These are phyloP conservation scores for Pyrgilauda ruficollis DNA, from an alignment of 2,113 vertebrate species.

Conservation along the genomic window DNA sequence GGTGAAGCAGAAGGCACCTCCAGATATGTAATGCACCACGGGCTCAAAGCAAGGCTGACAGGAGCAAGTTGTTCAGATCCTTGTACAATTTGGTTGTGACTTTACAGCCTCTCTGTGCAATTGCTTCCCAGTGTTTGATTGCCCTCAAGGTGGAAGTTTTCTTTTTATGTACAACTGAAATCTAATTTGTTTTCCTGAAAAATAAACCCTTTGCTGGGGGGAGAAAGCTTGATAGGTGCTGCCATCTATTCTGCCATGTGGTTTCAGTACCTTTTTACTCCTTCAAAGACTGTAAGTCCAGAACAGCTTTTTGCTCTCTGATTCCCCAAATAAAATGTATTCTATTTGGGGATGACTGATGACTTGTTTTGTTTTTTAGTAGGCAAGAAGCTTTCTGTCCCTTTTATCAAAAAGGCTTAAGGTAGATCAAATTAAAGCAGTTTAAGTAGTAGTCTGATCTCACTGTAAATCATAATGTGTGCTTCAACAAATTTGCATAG, in stretches of 20 bases:
- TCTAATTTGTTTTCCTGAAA: not conserved
- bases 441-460: not conserved
- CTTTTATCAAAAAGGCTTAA: not conserved
- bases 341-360: not conserved
- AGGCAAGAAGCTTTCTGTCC: not conserved
- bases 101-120: not conserved
- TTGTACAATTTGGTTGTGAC: not conserved
- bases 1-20: not conserved
- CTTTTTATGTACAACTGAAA: not conserved
- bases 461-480: fast-evolving
- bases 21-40: fast-evolving
- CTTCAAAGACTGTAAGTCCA: not conserved
- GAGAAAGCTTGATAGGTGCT: not conserved
- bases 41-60: not conserved
- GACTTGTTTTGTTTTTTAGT: not conserved
- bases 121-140: not conserved
- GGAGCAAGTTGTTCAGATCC: not conserved
- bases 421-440: not conserved
- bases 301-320: not conserved
- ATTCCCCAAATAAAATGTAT: not conserved
- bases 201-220: not conserved
- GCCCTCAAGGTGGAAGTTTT: not conserved
- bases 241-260: not conserved
- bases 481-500: not conserved
- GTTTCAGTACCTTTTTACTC: not conserved